Conservation (phyloP, 2,797 vertebrate species). For the Rousettus madagascariensis region DNA sequence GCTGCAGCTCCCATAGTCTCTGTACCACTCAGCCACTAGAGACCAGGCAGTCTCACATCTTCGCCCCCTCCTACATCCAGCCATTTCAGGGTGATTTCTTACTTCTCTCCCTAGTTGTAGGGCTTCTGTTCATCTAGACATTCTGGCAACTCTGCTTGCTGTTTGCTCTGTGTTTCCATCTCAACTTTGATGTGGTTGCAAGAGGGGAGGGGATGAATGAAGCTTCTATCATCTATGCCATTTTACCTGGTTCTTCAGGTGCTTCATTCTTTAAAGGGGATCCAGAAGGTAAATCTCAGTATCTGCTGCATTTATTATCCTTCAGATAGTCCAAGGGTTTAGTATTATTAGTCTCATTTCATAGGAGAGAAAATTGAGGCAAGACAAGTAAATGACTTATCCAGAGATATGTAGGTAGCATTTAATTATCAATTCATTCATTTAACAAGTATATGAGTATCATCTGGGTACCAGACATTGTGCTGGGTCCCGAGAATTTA, state of each 20-base stretch:
- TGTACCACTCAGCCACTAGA: too few species aligned
- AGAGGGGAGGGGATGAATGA: too few species aligned
- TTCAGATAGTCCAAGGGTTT: not conserved
- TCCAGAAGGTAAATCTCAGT: not conserved
- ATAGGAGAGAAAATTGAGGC: not conserved
- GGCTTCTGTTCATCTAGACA: too few species aligned
- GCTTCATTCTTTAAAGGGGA: not conserved
- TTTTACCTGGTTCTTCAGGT: not conserved
- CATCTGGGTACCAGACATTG: not conserved
- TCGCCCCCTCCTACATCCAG: too few species aligned
- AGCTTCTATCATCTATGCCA: too few species aligned
- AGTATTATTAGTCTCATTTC: slow-evolving; percentile 23
- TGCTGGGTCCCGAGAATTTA: not conserved
- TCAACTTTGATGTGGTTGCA: too few species aligned
- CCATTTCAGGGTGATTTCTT: too few species aligned
- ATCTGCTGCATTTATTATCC: not conserved
- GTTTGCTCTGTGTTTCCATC: too few species aligned
- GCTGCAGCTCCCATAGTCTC: too few species aligned
- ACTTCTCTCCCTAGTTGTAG: too few species aligned
- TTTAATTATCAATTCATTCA: slow-evolving; percentile 13
- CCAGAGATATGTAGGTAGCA: not conserved
- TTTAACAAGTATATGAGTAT: slow-evolving; percentile 6
- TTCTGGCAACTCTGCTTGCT: too few species aligned
- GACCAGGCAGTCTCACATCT: too few species aligned
- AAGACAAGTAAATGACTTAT: slow-evolving; percentile 34